Evolutionary conservation across 1,140 invertebrate genomes (phyloP).

Genomic region (Maconellicoccus hirsutus): DNA sequence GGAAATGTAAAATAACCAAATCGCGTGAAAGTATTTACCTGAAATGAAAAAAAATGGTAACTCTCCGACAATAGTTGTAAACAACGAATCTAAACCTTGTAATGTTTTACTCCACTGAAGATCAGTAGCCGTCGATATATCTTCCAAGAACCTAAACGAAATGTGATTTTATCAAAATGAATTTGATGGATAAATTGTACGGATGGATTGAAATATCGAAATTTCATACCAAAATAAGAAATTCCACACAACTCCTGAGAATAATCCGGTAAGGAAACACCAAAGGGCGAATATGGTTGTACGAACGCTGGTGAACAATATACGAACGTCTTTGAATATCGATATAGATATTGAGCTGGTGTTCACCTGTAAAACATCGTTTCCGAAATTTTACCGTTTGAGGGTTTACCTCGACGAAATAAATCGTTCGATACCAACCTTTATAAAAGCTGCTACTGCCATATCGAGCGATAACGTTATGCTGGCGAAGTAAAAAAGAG

Average conservation of each 20-base stretch:
- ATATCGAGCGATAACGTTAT: slow-evolving; percentile 49
- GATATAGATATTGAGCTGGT: slow-evolving; percentile 47
- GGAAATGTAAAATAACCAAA: background rate
- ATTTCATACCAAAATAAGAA: slow-evolving; percentile 38
- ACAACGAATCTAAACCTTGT: slow-evolving; percentile 61
- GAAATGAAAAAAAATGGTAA: slow-evolving; percentile 79
- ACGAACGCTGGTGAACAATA: slow-evolving; percentile 33
- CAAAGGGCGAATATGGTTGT: slow-evolving; percentile 57
- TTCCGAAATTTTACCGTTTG: no score
- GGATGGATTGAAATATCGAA: background rate
- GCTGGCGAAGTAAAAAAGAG: slow-evolving; percentile 70
- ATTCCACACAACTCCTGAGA: slow-evolving; percentile 71
- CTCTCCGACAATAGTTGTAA: slow-evolving; percentile 78
- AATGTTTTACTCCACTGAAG: slow-evolving; percentile 58
- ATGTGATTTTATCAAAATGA: background rate
- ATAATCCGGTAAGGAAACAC: slow-evolving; percentile 66
- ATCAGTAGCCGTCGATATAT: slow-evolving; percentile 41
- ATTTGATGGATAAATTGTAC: slow-evolving; percentile 16
- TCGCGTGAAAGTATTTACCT: slow-evolving; percentile 35
- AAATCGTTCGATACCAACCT: background rate
- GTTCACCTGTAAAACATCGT: slow-evolving; percentile 46
- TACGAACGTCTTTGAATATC: slow-evolving; percentile 49
- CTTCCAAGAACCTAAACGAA: slow-evolving; percentile 50
- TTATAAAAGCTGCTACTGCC: slow-evolving; percentile 20
- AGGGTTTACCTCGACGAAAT: no score